phyloP scores from a whole-genome alignment of 2,888 invertebrate genomes.

The Aphodius sticticus region DNA sequence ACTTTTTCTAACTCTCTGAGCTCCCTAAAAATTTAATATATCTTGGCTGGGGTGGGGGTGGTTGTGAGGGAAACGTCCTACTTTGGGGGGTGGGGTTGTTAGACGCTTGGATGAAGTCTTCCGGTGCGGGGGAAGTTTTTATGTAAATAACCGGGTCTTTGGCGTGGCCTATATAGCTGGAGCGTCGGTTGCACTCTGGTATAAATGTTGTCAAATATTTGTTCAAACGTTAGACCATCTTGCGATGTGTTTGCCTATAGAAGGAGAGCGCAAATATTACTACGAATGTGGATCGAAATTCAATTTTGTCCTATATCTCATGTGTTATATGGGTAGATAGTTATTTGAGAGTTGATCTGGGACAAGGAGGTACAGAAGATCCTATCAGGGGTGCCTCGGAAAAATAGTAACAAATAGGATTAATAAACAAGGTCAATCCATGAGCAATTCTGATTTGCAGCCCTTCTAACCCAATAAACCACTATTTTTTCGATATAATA shows the following conservation, averaged over 20 bases:
- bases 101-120: not conserved
- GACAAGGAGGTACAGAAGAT: no score
- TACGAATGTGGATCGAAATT: not conserved
- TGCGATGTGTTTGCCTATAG: not conserved
- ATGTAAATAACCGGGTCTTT: not conserved
- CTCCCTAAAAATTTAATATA: constrained; percentile 4
- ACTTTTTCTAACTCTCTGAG: not conserved
- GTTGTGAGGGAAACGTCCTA: not conserved
- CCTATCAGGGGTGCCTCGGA: no score
- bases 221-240: not conserved
- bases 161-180: not conserved
- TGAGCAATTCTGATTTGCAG: no score
- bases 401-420: no score
- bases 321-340: no score
- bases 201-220: constrained; percentile 4
- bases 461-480: no score
- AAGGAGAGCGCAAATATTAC: not conserved
- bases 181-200: not conserved
- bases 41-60: not conserved
- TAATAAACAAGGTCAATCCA: no score
- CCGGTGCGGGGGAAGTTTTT: not conserved
- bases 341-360: no score
- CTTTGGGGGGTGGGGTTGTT: not conserved
- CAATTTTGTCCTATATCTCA: not conserved
- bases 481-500: no score